Conservation (phyloP, 2,797 vertebrate genomes). For the Melanotaenia maccullochi region DNA sequence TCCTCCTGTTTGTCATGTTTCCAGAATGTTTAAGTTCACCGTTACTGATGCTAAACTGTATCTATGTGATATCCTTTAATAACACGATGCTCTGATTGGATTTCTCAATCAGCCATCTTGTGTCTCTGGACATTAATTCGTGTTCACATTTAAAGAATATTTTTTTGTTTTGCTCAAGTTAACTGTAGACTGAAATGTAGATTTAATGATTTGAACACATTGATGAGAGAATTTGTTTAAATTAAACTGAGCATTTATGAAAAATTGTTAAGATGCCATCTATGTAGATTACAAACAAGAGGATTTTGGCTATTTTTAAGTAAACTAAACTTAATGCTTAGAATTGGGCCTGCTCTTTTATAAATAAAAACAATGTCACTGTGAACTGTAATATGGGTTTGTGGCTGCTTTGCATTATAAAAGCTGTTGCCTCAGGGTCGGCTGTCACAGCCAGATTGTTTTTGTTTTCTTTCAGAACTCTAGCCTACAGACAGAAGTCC, state of each 20-base stretch:
- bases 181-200: not conserved
- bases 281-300: not conserved
- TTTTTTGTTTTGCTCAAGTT: not conserved
- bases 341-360: not conserved
- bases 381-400: slow-evolving; percentile 1
- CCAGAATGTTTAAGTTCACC: too few relatives aligned
- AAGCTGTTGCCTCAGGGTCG: slow-evolving; percentile 5
- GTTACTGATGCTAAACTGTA: too few relatives aligned
- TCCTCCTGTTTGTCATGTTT: too few relatives aligned
- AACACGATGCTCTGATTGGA: too few relatives aligned
- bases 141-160: too few relatives aligned
- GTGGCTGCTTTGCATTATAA: slow-evolving; percentile 3
- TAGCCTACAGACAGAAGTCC: slow-evolving; percentile 48
- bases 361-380: not conserved
- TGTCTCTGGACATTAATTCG: too few relatives aligned
- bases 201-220: not conserved
- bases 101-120: too few relatives aligned
- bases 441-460: slow-evolving; percentile 33
- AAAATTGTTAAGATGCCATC: not conserved
- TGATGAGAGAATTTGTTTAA: not conserved
- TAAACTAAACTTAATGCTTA: not conserved
- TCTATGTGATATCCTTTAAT: too few relatives aligned
- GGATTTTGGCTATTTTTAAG: not conserved
- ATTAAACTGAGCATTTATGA: not conserved
- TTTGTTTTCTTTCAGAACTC: slow-evolving; percentile 62